Evolutionary conservation across 2,797 vertebrate species (phyloP), one percentile per base, ranked within the genome.

Genomic region (Astyanax mexicanus): DNA sequence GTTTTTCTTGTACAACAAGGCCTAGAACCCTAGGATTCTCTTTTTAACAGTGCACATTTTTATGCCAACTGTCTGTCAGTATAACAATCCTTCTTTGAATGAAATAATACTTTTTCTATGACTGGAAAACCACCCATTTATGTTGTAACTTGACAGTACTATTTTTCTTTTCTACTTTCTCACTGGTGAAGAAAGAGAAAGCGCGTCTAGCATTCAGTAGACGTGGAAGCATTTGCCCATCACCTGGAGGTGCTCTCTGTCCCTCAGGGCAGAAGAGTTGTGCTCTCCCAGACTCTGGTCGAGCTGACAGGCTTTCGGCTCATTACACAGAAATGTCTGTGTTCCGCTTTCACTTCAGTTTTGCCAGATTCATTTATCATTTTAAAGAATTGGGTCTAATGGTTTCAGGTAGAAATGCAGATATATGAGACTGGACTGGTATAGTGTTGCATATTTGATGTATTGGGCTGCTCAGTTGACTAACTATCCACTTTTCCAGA

Each of bases 221-320:
- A 38, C 19, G 55, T 55, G 11, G 19, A 61, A 38, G 13, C 23
- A 38, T 44, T 82, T 66, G 29, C 1, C 40, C 51, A 9, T 64
- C 60, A 47, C 25, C 5, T 57, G 1, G 9, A 68, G 73, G 42
- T 51, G 65, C 23, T 69, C 38, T 17, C 13, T 70, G 47, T 79
- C 74, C 69, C 74, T 70, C 60, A 74, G 73, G 77, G 51, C 19
- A 66, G 23, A 49, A 17, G 29, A 52, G 21, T 71, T 40, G 5
- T 69, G 52, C 52, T 55, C 25, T 55, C 4, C 15, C 13, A 55
- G 17, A 57, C 60, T 47, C 25, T 58, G 61, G 21, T 44, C 71
- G 32, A 27, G 54, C 49, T 79, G 78, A 47, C 64, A 77, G 68
- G 55, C 29, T 69, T 61, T 80, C 80, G 71, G 38, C 73, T 82